A percentile compares a stretch with the other conserved stretches of the same genome.
These are phyloP conservation scores for Scalopus aquaticus DNA, from an alignment of 2,113 vertebrate genomes.

Conservation along the genomic window DNA sequence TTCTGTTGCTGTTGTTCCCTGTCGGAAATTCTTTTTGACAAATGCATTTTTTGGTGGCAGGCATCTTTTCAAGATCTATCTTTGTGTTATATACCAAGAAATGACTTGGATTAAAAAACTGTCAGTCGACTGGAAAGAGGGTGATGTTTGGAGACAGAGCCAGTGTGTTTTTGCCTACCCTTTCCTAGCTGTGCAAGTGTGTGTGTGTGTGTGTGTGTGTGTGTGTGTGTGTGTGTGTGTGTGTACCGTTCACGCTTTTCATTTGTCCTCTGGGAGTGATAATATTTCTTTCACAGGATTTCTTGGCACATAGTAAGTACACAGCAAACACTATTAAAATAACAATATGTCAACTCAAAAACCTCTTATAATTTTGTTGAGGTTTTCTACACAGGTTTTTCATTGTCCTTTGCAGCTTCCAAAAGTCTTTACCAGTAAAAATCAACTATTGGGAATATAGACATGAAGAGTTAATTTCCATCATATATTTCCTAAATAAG, in stretches of 20 bases:
- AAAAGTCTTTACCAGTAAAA: background rate
- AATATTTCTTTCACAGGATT: background rate
- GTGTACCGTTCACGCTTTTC: background rate
- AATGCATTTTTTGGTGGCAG: background rate
- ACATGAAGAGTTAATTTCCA: background rate
- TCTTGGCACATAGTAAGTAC: background rate
- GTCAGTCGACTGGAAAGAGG: background rate
- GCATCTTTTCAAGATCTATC: background rate
- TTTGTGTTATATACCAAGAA: background rate
- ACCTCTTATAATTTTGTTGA: background rate
- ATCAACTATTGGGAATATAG: background rate
- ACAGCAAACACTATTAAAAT: background rate
- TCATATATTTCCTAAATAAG: conserved; percentile 21
- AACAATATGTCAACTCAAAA: background rate
- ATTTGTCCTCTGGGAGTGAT: background rate
- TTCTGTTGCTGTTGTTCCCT: background rate
- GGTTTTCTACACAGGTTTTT: background rate
- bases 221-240: background rate
- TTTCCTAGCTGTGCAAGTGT: background rate
- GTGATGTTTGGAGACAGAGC: background rate
- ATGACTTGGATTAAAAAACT: conserved; percentile 13
- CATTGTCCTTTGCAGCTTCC: background rate
- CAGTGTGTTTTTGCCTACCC: background rate
- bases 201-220: background rate
- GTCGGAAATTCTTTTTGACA: background rate